Base-by-base conservation (phyloP, 2,113 vertebrate species). In the Catharus bicknelli region DNA sequence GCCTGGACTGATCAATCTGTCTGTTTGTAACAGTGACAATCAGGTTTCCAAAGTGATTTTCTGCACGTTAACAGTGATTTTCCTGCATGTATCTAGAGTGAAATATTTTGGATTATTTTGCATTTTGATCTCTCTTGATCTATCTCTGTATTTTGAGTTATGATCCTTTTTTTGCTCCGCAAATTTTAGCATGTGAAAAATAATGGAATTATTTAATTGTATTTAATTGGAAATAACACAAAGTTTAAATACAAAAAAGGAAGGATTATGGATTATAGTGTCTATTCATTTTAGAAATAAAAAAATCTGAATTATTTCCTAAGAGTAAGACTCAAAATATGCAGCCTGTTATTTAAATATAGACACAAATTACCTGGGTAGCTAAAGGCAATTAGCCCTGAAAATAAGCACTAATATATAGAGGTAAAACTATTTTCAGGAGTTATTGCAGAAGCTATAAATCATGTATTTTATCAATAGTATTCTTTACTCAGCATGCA, bases 91-190 rank as follows among this genome's bases (percentile, higher is more conserved):
- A 8, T 67, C 5, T 32, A 16, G 10, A 13, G 8, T 30, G 5
- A 6, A 43, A 43, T 55, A 55, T 55, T 72, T 55, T 55, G 36
- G 21, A 54, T 34, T 82, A 54, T 34, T 82, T 69, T 88, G 7
- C 15, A 13, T 59, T 88, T 77, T 62, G 5, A 4, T 54, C 64
- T 32, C 25, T 83, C 29, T 47, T 34, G 8, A 47, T 14, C 10
- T 53, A 5, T 40, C 20, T 61, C 22, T 83, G 1, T 69, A 27
- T 38, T 80, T 68, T 40, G 18, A 45, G 3, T 34, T 68, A 45
- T 11, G 14, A 77, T 1, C 0, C 1, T n/a, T 63, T 23, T 40
- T 47, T 81, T 54, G 7, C 4, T 22, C 26, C 15, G 27, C 3
- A 53, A 20, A 2, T 50, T 50, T 75, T 21, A 43, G 40, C 12